Base-by-base conservation (phyloP, 2,113 vertebrate species). In the Rhinolophus ferrumequinum region DNA sequence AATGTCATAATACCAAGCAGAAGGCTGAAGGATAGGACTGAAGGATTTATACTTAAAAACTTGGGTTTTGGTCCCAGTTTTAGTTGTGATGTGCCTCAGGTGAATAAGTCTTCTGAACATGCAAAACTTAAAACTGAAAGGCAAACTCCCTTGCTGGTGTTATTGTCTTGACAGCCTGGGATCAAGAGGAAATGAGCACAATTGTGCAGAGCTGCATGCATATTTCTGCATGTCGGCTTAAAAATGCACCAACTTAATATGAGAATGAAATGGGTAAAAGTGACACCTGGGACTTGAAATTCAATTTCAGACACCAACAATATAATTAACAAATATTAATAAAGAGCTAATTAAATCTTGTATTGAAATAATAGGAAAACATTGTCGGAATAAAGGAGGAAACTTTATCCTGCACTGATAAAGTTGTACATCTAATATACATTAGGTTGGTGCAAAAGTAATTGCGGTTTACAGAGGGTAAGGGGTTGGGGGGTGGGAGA, bases 221-320 rank as follows among this genome's bases (percentile, higher is more conserved):
- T 6, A 76, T 88, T 93, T 96, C 67, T 79, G 35, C 26, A 50
- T 28, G 38, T 19, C 60, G 35, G 13, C 62, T 92, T 82, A 81
- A 89, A 93, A 84, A 35, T 41, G 8, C 12, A 58, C 76, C 86
- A 69, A 86, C 24, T 76, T 80, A 83, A 76, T 35, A 44, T 56
- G 41, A 95, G 26, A 92, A 22, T 90, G 41, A 95, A 93, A 81
- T 44, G 33, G 58, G 24, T 60, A 85, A 72, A 96, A 83, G 38
- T 96, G 79, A 92, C 18, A 88, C 50, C 47, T 44, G 70, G 70
- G n/a, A 85, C 22, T 81, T 18, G 87, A 76, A 94, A 96, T 85
- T 96, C 76, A 96, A 94, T 96, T 96, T 96, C 50, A 58, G 54
- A 72, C 16, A 3, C 21, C 35, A 84, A 81, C 30, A 79, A 96